Conservation (phyloP, 2,888 invertebrate species). For the Drosophila testacea region DNA sequence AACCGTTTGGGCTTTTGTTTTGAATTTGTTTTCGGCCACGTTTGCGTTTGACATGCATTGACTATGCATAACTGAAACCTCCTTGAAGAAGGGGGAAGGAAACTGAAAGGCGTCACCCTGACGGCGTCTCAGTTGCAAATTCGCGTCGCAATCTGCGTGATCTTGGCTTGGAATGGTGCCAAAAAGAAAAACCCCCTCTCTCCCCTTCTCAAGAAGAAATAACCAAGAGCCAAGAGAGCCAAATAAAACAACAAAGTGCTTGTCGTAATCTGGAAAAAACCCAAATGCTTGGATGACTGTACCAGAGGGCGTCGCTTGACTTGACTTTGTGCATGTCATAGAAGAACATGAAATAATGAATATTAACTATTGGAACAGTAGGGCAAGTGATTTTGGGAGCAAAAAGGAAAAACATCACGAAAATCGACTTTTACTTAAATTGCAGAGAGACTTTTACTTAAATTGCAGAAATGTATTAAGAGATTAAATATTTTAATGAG, state of each 20-base stretch:
- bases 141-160: slow-evolving; percentile 63
- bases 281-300: slow-evolving; percentile 26
- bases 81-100: neutral
- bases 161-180: slow-evolving; percentile 67
- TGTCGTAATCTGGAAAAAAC: slow-evolving; percentile 43
- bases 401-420: neutral
- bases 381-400: neutral
- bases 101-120: slow-evolving; percentile 42
- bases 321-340: slow-evolving; percentile 71
- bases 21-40: slow-evolving; percentile 49
- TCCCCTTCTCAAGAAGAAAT: too few relatives aligned
- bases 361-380: slow-evolving; percentile 48
- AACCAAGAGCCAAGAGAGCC: neutral
- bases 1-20: slow-evolving; percentile 65
- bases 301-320: slow-evolving; percentile 42
- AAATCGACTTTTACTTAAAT: slow-evolving; percentile 14
- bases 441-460: slow-evolving; percentile 6
- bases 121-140: slow-evolving; percentile 64
- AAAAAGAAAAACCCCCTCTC: slow-evolving; percentile 7
- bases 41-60: slow-evolving; percentile 78
- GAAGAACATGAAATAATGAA: slow-evolving; percentile 66
- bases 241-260: slow-evolving; percentile 30
- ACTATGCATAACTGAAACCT: slow-evolving; percentile 61
- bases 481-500: neutral
- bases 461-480: neutral